Conservation (phyloP, 2,113 vertebrate genomes). For the Arenaria interpres region DNA sequence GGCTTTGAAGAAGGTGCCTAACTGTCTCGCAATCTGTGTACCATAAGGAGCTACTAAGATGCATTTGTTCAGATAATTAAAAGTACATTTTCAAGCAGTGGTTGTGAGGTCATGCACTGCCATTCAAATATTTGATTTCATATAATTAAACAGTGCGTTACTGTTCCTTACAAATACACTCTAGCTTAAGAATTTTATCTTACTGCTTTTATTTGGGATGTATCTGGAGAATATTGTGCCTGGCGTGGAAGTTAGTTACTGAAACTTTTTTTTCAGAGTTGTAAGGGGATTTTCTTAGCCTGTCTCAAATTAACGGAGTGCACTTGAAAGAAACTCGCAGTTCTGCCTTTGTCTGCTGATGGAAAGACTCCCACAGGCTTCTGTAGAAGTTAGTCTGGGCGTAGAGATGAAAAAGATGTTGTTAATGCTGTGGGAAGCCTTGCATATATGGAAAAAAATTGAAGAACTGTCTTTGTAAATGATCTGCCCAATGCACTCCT, state of each 20-base stretch:
- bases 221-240: conserved; percentile 15
- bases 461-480: neutral
- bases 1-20: conserved; percentile 8
- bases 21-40: neutral
- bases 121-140: conserved; percentile 34
- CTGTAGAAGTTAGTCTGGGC: neutral
- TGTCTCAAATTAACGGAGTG: conserved; percentile 14
- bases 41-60: conserved; percentile 7
- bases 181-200: conserved; percentile 10
- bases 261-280: neutral
- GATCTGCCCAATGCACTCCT: neutral
- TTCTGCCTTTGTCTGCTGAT: conserved; percentile 7
- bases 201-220: neutral
- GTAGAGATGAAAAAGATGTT: neutral
- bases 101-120: neutral
- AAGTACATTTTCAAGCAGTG: conserved; percentile 18
- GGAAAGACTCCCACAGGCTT: neutral
- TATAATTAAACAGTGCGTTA: neutral
- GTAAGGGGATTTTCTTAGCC: conserved; percentile 29
- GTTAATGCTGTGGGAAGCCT: neutral
- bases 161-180: neutral
- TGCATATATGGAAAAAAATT: neutral
- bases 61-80: conserved; percentile 10
- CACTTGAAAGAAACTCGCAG: neutral
- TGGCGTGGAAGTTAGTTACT: neutral